These are phyloP conservation scores for Xestia sexstrigata DNA, from an alignment of 2,888 invertebrate genomes.

Conservation along the genomic window DNA sequence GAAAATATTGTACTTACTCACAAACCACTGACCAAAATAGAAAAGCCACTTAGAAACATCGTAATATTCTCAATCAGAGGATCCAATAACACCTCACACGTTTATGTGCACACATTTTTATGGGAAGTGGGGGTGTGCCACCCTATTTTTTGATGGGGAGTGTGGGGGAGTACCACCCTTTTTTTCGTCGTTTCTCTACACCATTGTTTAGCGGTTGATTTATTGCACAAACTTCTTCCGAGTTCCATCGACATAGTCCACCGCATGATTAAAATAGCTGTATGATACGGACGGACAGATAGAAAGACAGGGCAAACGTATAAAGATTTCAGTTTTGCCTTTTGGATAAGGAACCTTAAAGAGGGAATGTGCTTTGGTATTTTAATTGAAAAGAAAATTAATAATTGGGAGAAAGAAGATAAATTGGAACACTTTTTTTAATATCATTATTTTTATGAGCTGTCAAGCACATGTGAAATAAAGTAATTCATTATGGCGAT, in stretches of 20 bases:
- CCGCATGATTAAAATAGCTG: background rate
- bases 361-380: background rate
- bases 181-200: background rate
- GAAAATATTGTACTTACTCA: background rate
- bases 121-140: background rate
- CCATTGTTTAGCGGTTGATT: background rate
- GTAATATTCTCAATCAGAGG: background rate
- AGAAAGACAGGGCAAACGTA: background rate
- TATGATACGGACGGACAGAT: background rate
- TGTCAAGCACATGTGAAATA: background rate
- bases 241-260: background rate
- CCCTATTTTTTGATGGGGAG: background rate
- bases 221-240: background rate
- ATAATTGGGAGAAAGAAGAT: background rate
- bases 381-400: background rate
- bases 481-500: fast-evolving
- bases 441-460: background rate
- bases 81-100: background rate
- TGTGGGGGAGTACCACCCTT: background rate
- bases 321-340: background rate
- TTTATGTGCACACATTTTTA: constrained; percentile 9
- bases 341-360: background rate
- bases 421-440: background rate
- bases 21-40: background rate
- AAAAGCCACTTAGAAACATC: background rate